Conservation (phyloP, 2,797 vertebrate genomes). For the Alosa sapidissima region DNA sequence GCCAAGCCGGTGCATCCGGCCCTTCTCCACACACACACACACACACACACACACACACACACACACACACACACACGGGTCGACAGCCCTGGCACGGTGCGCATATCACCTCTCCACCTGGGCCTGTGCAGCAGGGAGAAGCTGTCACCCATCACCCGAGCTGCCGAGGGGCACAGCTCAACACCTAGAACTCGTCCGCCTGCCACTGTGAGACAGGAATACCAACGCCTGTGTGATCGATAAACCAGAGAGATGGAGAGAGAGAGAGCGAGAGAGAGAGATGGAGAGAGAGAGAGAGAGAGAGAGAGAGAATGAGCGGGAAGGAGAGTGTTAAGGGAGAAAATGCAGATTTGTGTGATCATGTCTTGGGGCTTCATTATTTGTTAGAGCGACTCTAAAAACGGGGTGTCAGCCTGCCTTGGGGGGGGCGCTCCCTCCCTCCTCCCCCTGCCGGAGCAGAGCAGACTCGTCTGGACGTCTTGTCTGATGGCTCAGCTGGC, state of each 20-base stretch:
- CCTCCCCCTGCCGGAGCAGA: neutral
- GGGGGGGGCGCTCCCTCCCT: too few relatives aligned
- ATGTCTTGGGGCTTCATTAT: neutral
- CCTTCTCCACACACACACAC: constrained; percentile 1
- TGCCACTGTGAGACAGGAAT: constrained; percentile 51
- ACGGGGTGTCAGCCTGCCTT: neutral
- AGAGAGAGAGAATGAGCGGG: neutral
- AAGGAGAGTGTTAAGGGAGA: neutral
- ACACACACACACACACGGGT: neutral
- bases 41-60: neutral
- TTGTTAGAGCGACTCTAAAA: neutral
- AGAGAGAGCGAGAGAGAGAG: neutral
- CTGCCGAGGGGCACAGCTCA: constrained; percentile 57
- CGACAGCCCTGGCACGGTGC: neutral
- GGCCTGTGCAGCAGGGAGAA: constrained; percentile 47
- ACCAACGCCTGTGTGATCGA: constrained; percentile 57
- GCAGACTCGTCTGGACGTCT: neutral
- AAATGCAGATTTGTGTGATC: neutral
- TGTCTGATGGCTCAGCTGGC: neutral
- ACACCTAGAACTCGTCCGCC: constrained; percentile 56
- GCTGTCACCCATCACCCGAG: constrained; percentile 50
- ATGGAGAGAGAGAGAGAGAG: neutral
- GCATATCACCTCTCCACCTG: constrained; percentile 36
- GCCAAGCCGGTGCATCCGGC: neutral
- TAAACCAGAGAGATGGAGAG: constrained; percentile 32